Conservation (phyloP, 2,888 invertebrate species). For the Synergus japonicus region DNA sequence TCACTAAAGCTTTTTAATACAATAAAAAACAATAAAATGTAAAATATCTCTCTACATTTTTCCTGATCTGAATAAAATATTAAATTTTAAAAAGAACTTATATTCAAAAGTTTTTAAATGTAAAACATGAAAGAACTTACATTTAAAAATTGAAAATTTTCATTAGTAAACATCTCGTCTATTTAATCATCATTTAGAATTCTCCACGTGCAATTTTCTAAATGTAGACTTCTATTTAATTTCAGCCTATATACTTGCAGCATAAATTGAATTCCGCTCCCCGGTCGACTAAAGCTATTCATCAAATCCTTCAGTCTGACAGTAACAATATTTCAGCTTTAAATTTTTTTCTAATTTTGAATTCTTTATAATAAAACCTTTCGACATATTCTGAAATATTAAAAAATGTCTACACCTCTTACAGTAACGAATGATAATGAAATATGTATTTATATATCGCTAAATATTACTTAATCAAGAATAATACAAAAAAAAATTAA, state of each 20-base stretch:
- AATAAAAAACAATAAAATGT: slow-evolving; percentile 2
- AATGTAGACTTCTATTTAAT: slow-evolving; percentile 1
- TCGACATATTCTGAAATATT: background rate
- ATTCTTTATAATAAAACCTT: background rate
- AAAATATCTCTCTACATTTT: background rate
- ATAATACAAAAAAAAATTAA: too few relatives aligned
- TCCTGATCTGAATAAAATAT: background rate
- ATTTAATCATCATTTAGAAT: background rate
- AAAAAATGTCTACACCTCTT: background rate
- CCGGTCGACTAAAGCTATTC: background rate
- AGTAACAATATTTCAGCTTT: background rate
- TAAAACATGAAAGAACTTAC: background rate
- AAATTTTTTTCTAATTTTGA: background rate
- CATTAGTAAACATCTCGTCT: background rate
- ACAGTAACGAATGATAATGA: background rate
- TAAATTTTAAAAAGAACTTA: background rate
- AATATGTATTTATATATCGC: too few relatives aligned
- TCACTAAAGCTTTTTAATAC: background rate
- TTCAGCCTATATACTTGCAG: background rate
- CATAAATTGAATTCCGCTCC: slow-evolving; percentile 14
- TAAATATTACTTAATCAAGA: too few relatives aligned
- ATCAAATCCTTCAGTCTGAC: slow-evolving; percentile 2
- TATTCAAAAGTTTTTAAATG: too few relatives aligned
- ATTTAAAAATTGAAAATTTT: background rate
- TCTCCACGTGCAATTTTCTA: background rate